Evolutionary conservation across 2,888 invertebrate species (phyloP), one percentile per base, ranked within the genome.

Genomic region (Agrotis ipsilon): DNA sequence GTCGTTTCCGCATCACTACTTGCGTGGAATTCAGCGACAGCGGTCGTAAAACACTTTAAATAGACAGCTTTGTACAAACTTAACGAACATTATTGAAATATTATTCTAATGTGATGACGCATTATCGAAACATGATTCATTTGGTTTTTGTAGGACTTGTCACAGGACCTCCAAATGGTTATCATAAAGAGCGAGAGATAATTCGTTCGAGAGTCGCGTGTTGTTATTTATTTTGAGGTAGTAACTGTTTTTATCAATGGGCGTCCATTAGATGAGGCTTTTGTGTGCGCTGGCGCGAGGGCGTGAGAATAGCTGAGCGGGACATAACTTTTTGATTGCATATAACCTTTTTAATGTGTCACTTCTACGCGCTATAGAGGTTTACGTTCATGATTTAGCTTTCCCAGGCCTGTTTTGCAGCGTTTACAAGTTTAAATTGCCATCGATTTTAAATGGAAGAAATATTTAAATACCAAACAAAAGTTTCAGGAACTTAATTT

Each of bases 201-300:
- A 86, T 84, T 84, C 83, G 84, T 86, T 85, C 65, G 78, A 81
- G 81, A 83, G 82, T 82, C 80, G 80, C 84, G 83, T 87, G 87
- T 89, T 84, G 87, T 88, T 91, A 90, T 91, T 90, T 89, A 90
- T 90, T 90, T 87, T 87, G 87, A 87, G 88, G 92, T 91, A 92
- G 92, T 91, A 92, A 92, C 90, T 88, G 90, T 92, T 91, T 91
- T 91, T 92, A 91, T 91, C 91, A 86, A 88, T 87, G 87, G 86
- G 75, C 81, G 85, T 88, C 89, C 88, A 89, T 89, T 89, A 89
- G 88, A 88, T 84, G 88, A 84, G 82, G 81, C 85, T 73, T 88
- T 89, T 89, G 88, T 88, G 86, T 86, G 75, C 80, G 83, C 72
- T 76, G 69, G 84, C 80, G 85, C 86, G 88, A 88, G 86, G 88